Percentiles rank a stretch among this genome's conserved stretches.
Evolutionary conservation across 2,113 vertebrate species (phyloP).

Genomic region (Hydrochoerus hydrochaeris): DNA sequence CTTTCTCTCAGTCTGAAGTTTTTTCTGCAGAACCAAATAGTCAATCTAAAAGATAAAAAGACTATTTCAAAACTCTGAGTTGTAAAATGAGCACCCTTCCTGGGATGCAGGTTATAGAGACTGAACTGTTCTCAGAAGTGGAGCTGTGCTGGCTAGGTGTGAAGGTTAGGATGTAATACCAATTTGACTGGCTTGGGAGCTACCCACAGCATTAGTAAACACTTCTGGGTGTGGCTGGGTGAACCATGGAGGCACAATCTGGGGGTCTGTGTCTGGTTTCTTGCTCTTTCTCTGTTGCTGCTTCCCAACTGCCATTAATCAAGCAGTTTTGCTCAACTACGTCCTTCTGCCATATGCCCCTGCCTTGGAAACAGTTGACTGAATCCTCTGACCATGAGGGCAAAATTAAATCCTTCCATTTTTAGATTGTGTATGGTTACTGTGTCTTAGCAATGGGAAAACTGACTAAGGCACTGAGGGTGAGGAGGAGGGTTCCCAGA

Average conservation of each 20-base stretch:
- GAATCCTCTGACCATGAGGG: not conserved
- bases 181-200: not conserved
- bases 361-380: no score
- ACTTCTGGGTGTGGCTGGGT: no score
- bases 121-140: not conserved
- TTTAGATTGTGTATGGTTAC: not conserved
- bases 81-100: not conserved
- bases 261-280: not conserved
- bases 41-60: not conserved
- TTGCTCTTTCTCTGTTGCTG: not conserved
- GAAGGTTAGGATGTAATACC: not conserved
- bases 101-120: not conserved
- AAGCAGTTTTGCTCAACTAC: not conserved
- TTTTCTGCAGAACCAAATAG: not conserved
- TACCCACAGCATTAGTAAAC: no score
- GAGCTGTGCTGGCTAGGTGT: not conserved
- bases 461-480: not conserved
- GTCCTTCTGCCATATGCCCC: no score
- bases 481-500: not conserved
- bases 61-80: not conserved
- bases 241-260: not conserved
- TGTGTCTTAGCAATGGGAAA: not conserved
- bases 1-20: not conserved
- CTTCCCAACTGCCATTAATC: not conserved
- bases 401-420: not conserved